These are phyloP conservation scores for Homalodisca vitripennis DNA, from an alignment of 1,140 invertebrate genomes.

Conservation along the genomic window DNA sequence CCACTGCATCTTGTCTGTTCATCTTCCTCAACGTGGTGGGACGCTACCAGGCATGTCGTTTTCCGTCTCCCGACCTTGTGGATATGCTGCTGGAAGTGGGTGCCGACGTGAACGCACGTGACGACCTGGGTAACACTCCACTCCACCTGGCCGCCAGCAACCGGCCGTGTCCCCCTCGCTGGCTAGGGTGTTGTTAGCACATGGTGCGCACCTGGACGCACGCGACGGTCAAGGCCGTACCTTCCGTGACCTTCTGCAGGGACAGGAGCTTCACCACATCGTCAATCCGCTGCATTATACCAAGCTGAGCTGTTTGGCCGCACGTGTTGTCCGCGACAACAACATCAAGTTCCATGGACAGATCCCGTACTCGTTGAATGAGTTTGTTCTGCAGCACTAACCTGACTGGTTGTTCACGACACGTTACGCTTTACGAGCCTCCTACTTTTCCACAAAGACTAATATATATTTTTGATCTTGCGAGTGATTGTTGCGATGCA, in stretches of 20 bases:
- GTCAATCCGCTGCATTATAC: conserved; percentile 79
- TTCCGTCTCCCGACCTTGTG: conserved; percentile 68
- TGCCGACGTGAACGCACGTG: conserved; percentile 71
- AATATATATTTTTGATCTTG: too few species aligned
- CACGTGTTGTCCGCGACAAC: conserved; percentile 67
- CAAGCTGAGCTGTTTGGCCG: conserved; percentile 77
- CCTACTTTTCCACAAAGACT: conserved; percentile 58
- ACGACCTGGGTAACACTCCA: conserved; percentile 78
- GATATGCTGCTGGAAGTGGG: conserved; percentile 78
- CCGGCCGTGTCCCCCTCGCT: conserved; percentile 60
- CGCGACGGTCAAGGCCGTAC: conserved; percentile 77
- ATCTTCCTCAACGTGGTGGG: conserved; percentile 55
- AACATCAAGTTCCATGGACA: conserved; percentile 35
- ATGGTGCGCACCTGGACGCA: conserved; percentile 85
- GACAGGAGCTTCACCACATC: conserved; percentile 56
- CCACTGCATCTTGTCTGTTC: conserved; percentile 83
- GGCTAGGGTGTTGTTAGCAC: conserved; percentile 66
- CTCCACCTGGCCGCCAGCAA: conserved; percentile 62
- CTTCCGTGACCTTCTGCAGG: conserved; percentile 65
- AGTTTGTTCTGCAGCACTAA: conserved; percentile 31
- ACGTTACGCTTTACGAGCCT: conserved; percentile 35
- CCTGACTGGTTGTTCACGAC: conserved; percentile 33
- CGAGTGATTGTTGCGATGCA: not conserved
- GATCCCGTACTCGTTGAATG: conserved; percentile 24
- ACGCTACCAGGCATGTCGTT: conserved; percentile 68